Evolutionary conservation across 23 tunicate species (phyloP), one percentile per base, ranked within the genome.

Genomic region (Phallusia fumigata): DNA sequence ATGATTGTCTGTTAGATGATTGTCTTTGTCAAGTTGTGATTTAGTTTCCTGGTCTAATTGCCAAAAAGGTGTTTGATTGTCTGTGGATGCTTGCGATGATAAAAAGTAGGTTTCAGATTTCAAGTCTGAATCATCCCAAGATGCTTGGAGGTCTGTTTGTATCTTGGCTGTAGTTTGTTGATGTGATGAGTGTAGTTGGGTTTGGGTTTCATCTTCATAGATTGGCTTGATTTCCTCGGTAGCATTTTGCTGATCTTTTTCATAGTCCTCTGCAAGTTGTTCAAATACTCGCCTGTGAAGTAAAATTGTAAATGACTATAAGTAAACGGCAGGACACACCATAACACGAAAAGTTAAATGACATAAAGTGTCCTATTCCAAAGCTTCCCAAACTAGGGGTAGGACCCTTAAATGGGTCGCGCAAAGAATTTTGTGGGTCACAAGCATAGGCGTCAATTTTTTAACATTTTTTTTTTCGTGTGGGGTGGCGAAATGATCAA

Each of bases 81-180:
- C 22, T 8, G 18, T 19, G 10, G 73, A 30, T 31, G 52, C 0
- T 26, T 82, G 31, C 19, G 36, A n/a, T 28, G 91, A 74, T 30
- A 83, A 82, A 30, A 88, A 32, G 50, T 85, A 79, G 0, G 77
- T 35, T 52, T 90, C 85, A 24, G 85, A 32, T 85, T 76, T 74
- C 24, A 91, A 75, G 72, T 91, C 96, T 21, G 90, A 85, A 74
- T 91, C 96, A 83, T 91, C 96, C 96, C 96, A 91, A 24, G 83
- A 35, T 0, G 96, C 90, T 74, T 90, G 95, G 32, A 65, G 90
- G 0, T 76, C 65, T 19, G 90, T 6, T 58, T 58, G 69, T 58
- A 21, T 22, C 16, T 58, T 22, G 3, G 69, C 28, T 24, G 69
- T 13, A 40, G 47, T 40, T 58, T 58, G 28, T 58, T 65, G 52